Evolutionary conservation across 2,797 vertebrate species (phyloP).

Genomic region (Neostethus bicornis): DNA sequence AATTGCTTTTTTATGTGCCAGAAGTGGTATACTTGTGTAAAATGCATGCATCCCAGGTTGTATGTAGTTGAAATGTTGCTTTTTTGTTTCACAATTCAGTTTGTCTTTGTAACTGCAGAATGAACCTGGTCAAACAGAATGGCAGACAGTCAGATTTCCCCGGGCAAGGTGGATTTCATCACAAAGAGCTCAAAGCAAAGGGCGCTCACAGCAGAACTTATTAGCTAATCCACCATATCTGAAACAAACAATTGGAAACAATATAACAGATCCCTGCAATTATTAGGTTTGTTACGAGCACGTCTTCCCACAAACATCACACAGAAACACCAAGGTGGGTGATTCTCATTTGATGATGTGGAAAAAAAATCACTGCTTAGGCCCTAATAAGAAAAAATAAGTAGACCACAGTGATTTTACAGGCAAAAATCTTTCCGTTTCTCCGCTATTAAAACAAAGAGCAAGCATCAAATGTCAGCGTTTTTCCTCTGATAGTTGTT

Average conservation of each 20-base stretch:
- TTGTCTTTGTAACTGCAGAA: background rate
- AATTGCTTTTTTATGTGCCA: too few relatives aligned
- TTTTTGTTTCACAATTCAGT: background rate
- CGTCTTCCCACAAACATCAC: conserved; percentile 1
- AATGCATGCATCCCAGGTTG: background rate
- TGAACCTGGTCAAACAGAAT: background rate
- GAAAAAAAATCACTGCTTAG: conserved; percentile 53
- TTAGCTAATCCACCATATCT: background rate
- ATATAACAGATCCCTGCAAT: conserved; percentile 5
- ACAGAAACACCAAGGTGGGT: conserved; percentile 9
- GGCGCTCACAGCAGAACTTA: conserved; percentile 1
- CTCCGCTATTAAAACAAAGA: conserved; percentile 61
- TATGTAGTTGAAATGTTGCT: background rate
- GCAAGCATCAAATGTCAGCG: conserved; percentile 60
- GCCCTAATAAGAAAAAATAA: conserved; percentile 59
- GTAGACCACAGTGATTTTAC: conserved; percentile 74
- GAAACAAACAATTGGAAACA: conserved; percentile 7
- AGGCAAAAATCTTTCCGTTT: conserved; percentile 57
- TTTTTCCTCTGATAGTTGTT: conserved; percentile 60
- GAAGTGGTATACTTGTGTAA: too few relatives aligned
- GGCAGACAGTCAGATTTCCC: background rate
- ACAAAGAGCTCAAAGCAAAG: conserved; percentile 3
- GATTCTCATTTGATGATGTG: conserved; percentile 52
- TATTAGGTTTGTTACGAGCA: conserved; percentile 3
- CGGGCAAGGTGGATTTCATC: background rate